Conservation (phyloP, 2,113 vertebrate genomes). For the Petrocephalus zakoni region DNA sequence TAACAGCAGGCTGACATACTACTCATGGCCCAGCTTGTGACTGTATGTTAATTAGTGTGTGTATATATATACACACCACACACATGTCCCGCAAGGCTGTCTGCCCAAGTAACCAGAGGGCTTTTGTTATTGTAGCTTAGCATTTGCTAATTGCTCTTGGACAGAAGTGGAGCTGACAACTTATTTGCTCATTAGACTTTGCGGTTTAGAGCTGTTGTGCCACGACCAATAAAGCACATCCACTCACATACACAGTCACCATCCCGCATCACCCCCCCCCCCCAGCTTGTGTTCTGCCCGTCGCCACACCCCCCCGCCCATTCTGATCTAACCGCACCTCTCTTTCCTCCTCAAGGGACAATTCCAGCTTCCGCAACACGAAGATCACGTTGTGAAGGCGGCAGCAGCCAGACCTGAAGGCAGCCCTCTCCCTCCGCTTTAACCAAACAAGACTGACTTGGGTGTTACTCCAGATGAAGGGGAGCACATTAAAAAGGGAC, state of each 20-base stretch:
- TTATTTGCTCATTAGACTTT: neutral
- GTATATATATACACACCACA: neutral
- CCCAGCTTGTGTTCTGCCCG: neutral
- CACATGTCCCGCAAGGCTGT: neutral
- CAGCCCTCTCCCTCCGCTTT: neutral
- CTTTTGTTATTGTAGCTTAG: neutral
- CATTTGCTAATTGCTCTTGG: neutral
- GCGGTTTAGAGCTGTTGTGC: neutral
- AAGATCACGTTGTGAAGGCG: slow-evolving; percentile 57
- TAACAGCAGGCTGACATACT: neutral
- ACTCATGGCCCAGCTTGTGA: neutral
- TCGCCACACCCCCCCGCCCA: neutral
- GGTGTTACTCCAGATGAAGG: neutral
- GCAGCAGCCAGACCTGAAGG: neutral
- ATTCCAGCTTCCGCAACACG: slow-evolving; percentile 67
- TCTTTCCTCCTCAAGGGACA: slow-evolving; percentile 51
- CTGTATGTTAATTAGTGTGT: neutral
- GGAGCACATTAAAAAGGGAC: neutral
- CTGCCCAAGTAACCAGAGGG: neutral
- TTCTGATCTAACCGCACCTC: neutral
- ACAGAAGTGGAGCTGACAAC: neutral
- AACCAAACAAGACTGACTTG: neutral
- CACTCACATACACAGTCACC: neutral
- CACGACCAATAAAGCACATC: neutral
- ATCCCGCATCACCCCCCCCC: neutral